Evolutionary conservation across 2,113 vertebrate genomes (phyloP).

Genomic region (Planiliza haematocheilus): DNA sequence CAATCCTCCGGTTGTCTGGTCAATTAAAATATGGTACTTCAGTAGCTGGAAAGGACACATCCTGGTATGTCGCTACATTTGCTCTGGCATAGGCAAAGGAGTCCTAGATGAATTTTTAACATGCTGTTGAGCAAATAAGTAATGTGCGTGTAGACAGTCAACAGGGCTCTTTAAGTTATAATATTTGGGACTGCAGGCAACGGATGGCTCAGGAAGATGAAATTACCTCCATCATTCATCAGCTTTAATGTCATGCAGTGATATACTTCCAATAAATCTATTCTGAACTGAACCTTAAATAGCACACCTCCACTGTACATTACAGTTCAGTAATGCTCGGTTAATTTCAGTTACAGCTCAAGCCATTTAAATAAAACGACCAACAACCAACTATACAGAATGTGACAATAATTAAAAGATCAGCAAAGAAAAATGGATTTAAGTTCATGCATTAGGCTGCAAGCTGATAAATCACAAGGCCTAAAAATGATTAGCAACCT

Average conservation of each 20-base stretch:
- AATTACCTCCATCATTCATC: background rate
- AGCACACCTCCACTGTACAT: background rate
- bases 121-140: conserved; percentile 31
- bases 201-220: background rate
- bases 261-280: background rate
- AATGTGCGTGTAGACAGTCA: background rate
- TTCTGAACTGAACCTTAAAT: background rate
- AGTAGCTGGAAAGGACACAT: conserved; percentile 29
- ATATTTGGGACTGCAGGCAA: background rate
- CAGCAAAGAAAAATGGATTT: too few species aligned
- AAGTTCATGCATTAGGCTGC: too few species aligned
- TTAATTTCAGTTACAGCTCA: background rate
- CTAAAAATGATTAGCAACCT: too few species aligned
- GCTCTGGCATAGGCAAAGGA: background rate
- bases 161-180: conserved; percentile 2
- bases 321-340: background rate
- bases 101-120: conserved; percentile 16
- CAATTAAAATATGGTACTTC: conserved; percentile 53
- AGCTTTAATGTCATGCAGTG: conserved; percentile 1
- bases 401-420: too few species aligned
- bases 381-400: too few species aligned
- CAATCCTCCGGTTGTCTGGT: conserved; percentile 37
- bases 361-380: too few species aligned
- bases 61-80: conserved; percentile 6
- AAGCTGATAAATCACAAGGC: too few species aligned